Evolutionary conservation across 2,888 invertebrate genomes (phyloP).

Genomic region (Abrostola tripartita): DNA sequence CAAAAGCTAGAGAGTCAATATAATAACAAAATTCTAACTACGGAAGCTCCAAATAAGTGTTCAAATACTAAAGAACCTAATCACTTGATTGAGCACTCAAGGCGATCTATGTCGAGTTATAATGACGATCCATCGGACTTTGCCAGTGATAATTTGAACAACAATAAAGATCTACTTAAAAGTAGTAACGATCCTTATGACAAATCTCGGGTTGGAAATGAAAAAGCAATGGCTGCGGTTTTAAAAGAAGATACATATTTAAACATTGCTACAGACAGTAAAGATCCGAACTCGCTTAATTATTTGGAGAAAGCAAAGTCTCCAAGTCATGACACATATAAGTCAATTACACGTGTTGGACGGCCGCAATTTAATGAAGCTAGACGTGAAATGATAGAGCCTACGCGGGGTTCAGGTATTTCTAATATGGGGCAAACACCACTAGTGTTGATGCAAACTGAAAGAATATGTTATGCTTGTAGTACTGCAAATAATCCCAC

Average conservation of each 20-base stretch:
- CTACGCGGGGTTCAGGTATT: conserved; percentile 61
- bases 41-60: conserved; percentile 37
- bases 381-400: conserved; percentile 52
- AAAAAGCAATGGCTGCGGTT: conserved; percentile 37
- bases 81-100: conserved; percentile 22
- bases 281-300: conserved; percentile 2
- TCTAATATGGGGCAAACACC: conserved; percentile 51
- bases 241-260: conserved; percentile 18
- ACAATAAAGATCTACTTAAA: conserved; percentile 7
- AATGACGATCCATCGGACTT: conserved; percentile 14
- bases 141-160: neutral
- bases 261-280: neutral
- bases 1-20: neutral
- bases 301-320: conserved; percentile 12
- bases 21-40: conserved; percentile 11
- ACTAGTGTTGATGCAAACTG: conserved; percentile 59
- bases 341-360: conserved; percentile 9
- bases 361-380: conserved; percentile 23
- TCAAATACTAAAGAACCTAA: conserved; percentile 14
- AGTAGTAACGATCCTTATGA: conserved; percentile 10
- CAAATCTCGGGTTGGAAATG: conserved; percentile 27
- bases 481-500: conserved; percentile 70
- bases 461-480: conserved; percentile 77
- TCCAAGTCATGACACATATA: conserved; percentile 14
- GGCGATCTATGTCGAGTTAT: conserved; percentile 47